Evolutionary conservation across 2,113 vertebrate genomes (phyloP).

Genomic region (Hyla sarda): DNA sequence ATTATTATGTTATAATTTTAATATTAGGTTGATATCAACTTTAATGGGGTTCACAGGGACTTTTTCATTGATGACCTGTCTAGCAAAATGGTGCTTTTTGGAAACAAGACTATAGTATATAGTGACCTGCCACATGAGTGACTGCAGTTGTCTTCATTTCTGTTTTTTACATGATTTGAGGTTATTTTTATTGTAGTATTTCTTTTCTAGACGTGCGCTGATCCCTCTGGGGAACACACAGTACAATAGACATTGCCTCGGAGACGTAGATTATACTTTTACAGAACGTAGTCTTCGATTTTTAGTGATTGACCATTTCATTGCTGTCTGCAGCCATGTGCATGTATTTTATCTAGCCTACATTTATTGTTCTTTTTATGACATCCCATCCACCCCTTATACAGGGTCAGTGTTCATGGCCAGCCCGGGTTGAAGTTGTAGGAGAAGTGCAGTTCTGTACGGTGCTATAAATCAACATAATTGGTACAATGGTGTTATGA

Average conservation of each 20-base stretch:
- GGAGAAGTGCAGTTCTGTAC: conserved; percentile 1
- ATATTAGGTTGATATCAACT: no score
- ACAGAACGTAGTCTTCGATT: not conserved
- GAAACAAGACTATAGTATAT: no score
- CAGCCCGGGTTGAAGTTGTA: not conserved
- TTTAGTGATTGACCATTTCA: not conserved
- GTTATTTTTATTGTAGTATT: no score
- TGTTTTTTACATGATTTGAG: no score
- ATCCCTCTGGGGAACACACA: not conserved
- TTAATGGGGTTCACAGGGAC: no score
- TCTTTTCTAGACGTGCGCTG: not conserved
- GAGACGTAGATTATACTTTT: not conserved
- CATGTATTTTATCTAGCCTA: not conserved
- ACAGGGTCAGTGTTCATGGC: not conserved
- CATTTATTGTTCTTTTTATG: not conserved
- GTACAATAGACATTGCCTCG: not conserved
- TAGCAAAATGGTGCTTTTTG: no score
- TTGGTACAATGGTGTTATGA: conserved; percentile 14
- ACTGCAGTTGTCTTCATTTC: not conserved
- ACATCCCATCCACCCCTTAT: not conserved
- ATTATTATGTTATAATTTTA: no score
- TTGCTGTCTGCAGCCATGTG: not conserved
- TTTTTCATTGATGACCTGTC: no score
- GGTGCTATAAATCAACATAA: conserved; percentile 18
- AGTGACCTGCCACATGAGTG: no score